Base-by-base conservation (phyloP, 2,797 vertebrate species). In the Cyclopterus lumpus region DNA sequence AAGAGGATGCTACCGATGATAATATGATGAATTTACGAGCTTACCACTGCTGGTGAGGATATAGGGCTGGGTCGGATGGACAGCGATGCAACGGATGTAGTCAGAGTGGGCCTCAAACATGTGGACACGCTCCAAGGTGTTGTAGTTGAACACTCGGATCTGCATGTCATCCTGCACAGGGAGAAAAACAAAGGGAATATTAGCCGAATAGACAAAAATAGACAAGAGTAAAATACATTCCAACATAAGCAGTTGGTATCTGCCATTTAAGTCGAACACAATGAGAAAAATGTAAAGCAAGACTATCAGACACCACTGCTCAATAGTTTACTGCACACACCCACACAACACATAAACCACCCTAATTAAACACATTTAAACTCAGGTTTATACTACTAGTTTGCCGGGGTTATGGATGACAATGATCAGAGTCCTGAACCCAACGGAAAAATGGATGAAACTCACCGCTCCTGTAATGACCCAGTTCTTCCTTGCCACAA, bases 91-190 rank as follows among this genome's bases (percentile, higher is more conserved):
- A 11, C 98, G 97, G 70, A 99, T 99, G 78, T 99, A 99, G 92
- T 99, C 98, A 0, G 97, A 99, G 78, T 99, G 98, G 0, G 98
- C 98, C 88, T 99, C 98, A 77, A 99, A 99, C 98, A 99, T 97
- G 86, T 99, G 98, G 74, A 99, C 97, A 67, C 98, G 94, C 91
- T 99, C 98, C 93, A 99, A 88, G 8, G 98, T 99, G 87, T 99
- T 99, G 87, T 99, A 99, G 88, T 99, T 99, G 85, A 99, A 99
- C 65, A 98, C 97, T 75, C 98, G 95, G 77, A 99, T 99, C 92
- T 99, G 98, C 98, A 99, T 99, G 91, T 99, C 98, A 94, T 99
- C 98, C 98, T 99, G 53, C 1, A 10, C 60, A 86, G 6, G 54
- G 15, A 53, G 3, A 4, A 26, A 44, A 49, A 49, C n/a, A 0